Evolutionary conservation across 37 sponge, comb jelly and placozoan species (phyloP).

Genomic region (Haliclona indistincta): DNA sequence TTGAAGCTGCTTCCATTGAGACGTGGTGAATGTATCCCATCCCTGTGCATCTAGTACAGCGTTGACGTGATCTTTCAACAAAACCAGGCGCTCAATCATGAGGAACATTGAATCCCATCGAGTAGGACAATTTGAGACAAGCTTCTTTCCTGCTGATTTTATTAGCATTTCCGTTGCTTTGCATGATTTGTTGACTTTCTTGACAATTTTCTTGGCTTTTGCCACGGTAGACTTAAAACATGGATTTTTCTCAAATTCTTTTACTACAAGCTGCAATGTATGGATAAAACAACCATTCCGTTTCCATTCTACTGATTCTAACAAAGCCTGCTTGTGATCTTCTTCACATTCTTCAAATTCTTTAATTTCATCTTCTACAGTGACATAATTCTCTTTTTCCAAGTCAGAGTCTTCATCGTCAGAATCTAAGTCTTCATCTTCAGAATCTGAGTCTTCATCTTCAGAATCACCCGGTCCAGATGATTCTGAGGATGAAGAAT

Average conservation of each 20-base stretch:
- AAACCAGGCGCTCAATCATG: constrained; percentile 11
- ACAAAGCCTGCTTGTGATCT: neutral
- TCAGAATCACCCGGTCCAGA: neutral
- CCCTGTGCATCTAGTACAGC: constrained; percentile 18
- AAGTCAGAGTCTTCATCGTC: neutral
- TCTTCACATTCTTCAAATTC: constrained; percentile 4
- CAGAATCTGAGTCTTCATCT: neutral
- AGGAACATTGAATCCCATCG: constrained; percentile 25
- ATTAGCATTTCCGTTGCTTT: constrained; percentile 31
- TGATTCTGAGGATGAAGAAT: neutral
- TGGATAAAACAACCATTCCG: neutral
- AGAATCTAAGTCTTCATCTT: neutral
- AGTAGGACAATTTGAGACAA: constrained; percentile 7
- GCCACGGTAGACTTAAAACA: neutral
- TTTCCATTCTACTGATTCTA: neutral
- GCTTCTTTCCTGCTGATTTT: neutral
- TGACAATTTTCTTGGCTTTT: constrained; percentile 1
- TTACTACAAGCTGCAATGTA: constrained; percentile 12
- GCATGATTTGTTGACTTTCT: constrained; percentile 23
- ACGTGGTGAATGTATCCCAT: constrained; percentile 15
- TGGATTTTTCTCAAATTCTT: neutral
- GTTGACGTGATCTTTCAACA: neutral
- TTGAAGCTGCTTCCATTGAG: constrained; percentile 15
- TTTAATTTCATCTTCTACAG: neutral
- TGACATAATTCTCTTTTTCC: neutral